Conservation (phyloP, 1,140 invertebrate genomes). For the Euwallacea fornicatus region DNA sequence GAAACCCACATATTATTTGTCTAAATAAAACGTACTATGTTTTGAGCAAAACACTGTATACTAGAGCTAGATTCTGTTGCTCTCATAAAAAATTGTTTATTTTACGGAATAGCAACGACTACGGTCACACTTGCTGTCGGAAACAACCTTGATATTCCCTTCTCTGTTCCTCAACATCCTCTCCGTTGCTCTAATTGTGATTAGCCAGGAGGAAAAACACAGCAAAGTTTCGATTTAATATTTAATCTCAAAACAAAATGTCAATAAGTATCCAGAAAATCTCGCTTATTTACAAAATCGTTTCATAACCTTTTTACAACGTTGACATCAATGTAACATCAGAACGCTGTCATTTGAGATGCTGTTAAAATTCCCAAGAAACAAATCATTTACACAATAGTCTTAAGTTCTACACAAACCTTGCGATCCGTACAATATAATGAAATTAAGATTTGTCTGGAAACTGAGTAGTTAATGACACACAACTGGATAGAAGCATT, state of each 20-base stretch:
- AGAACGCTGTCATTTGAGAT: not conserved
- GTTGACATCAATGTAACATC: constrained; percentile 23
- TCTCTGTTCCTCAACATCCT: no score
- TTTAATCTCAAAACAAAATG: constrained; percentile 33
- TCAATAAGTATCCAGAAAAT: constrained; percentile 36
- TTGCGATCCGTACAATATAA: not conserved
- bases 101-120: no score
- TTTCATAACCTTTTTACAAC: constrained; percentile 34
- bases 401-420: not conserved
- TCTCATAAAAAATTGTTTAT: no score
- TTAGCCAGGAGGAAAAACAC: no score
- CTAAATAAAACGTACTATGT: no score
- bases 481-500: not conserved
- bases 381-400: not conserved
- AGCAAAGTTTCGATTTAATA: not conserved
- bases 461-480: not conserved
- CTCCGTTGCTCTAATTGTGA: no score
- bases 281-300: constrained; percentile 37
- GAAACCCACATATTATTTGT: no score
- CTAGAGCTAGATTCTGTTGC: no score
- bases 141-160: no score
- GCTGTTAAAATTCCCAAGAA: not conserved
- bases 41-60: no score
- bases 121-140: no score
- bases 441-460: not conserved